Conservation (phyloP, 2,113 vertebrate genomes). For the Phainopepla nitens region DNA sequence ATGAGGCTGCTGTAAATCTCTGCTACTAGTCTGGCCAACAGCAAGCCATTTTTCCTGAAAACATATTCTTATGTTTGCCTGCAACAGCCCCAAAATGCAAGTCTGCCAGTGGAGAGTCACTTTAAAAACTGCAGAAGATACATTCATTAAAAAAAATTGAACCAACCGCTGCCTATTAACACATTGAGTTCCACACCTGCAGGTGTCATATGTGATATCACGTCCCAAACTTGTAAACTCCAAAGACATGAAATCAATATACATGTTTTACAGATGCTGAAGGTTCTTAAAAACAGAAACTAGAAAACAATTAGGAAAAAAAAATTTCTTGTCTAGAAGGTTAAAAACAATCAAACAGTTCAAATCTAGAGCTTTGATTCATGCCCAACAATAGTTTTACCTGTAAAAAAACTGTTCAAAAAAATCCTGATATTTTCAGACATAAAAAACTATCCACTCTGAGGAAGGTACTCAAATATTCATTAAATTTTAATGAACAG, state of each 20-base stretch:
- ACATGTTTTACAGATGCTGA: not conserved
- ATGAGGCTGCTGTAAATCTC: not conserved
- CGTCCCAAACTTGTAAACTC: not conserved
- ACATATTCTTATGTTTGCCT: not conserved
- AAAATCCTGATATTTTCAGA: not conserved
- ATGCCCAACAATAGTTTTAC: not conserved
- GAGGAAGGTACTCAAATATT: not conserved
- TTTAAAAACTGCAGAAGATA: not conserved
- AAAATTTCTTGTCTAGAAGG: not conserved
- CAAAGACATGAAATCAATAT: not conserved
- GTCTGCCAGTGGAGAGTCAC: not conserved
- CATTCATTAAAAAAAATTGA: not conserved
- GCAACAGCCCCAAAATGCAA: not conserved
- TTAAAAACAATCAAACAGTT: not conserved
- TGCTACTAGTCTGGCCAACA: not conserved
- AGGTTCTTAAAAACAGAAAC: not conserved
- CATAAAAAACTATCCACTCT: not conserved
- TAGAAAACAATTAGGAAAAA: not conserved
- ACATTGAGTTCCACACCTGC: not conserved
- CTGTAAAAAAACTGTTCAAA: not conserved
- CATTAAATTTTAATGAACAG: not conserved
- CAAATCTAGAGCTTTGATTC: not conserved
- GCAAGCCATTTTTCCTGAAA: not conserved
- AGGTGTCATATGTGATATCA: accelerated
- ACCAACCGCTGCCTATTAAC: not conserved